phyloP scores from a whole-genome alignment of 2,888 invertebrate genomes.

The Monoplex corrugatus region DNA sequence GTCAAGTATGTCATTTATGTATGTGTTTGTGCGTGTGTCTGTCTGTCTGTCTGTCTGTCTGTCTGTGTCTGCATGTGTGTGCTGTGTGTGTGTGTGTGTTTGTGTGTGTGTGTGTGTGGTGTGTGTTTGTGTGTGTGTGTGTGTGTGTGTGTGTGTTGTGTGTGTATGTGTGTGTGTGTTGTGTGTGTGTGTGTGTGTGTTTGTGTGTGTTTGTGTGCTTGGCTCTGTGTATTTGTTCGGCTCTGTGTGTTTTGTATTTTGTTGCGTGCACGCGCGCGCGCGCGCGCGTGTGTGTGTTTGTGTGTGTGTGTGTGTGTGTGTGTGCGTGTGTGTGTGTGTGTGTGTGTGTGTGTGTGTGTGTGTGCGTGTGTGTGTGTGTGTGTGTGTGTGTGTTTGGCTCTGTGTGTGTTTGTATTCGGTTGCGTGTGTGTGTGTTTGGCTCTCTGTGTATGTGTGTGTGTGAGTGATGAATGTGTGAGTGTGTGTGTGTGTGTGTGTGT shows the following conservation, averaged over 20 bases:
- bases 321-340: background rate
- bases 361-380: background rate
- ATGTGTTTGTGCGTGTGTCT: background rate
- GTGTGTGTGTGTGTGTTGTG: background rate
- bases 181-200: background rate
- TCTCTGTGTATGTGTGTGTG: no score
- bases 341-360: background rate
- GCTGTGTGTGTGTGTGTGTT: no score
- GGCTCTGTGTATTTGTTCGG: no score
- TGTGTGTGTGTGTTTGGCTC: no score
- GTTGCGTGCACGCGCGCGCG: background rate
- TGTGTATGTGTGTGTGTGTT: background rate
- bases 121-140: background rate
- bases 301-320: constrained; percentile 1
- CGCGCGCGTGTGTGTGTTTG: background rate
- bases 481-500: no score
- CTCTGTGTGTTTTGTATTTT: no score
- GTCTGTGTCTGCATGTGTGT: background rate
- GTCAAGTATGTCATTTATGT: background rate
- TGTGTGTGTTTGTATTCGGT: no score
- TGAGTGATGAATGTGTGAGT: no score
- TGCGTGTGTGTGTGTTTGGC: no score
- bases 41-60: background rate
- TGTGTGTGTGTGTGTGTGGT: no score
- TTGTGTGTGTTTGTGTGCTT: background rate